These are phyloP conservation scores for Schizotus pectinicornis DNA, from an alignment of 2,888 invertebrate genomes.

Conservation along the genomic window DNA sequence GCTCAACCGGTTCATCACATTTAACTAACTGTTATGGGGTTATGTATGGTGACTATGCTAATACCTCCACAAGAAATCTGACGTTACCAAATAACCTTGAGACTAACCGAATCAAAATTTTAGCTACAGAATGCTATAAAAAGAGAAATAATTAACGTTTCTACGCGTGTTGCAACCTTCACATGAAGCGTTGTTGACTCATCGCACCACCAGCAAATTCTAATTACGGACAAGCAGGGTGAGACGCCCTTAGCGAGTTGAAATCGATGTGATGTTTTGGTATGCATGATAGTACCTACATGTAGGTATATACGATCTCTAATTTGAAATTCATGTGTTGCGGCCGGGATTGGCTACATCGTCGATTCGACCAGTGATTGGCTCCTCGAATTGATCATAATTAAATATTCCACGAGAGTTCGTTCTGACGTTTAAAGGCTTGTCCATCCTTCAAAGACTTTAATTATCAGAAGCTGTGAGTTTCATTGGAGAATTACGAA, in stretches of 20 bases:
- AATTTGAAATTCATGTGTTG: constrained; percentile 46
- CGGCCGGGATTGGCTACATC: constrained; percentile 40
- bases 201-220: too few species aligned
- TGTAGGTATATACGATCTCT: constrained; percentile 20
- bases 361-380: constrained; percentile 41
- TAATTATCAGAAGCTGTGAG: too few species aligned
- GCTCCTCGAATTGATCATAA: constrained; percentile 38
- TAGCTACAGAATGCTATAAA: too few species aligned
- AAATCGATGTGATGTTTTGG: constrained; percentile 14
- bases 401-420: constrained; percentile 42
- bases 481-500: too few species aligned
- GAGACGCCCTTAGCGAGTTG: background rate
- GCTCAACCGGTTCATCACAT: constrained; percentile 43
- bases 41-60: background rate
- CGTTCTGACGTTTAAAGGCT: too few species aligned
- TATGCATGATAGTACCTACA: constrained; percentile 30
- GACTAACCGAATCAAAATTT: background rate
- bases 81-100: background rate
- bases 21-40: constrained; percentile 37
- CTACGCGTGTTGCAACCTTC: background rate
- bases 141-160: too few species aligned
- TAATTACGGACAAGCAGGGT: too few species aligned
- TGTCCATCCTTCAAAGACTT: too few species aligned
- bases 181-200: too few species aligned
- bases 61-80: background rate